A percentile compares a stretch with the other conserved stretches of the same genome.
These are phyloP conservation scores for Margarornis squamiger DNA, from an alignment of 2,797 vertebrate species.

Conservation along the genomic window DNA sequence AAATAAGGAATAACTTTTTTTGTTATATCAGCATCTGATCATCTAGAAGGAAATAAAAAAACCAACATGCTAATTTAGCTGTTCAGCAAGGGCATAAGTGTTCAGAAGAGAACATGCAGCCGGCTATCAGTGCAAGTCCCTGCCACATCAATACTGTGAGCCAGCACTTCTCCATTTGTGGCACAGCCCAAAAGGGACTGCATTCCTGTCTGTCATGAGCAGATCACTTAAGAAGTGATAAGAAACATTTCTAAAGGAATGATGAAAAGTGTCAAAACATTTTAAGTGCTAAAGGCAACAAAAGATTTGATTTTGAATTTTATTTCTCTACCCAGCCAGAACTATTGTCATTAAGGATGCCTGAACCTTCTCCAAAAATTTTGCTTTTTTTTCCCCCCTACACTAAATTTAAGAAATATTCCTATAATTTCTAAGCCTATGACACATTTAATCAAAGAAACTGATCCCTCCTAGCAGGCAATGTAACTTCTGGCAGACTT, in stretches of 20 bases:
- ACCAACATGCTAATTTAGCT: neutral
- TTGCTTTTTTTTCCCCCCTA: neutral
- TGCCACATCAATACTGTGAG: neutral
- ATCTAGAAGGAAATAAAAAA: neutral
- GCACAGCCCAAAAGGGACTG: constrained; percentile 36
- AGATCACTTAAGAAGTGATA: constrained; percentile 45
- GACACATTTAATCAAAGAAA: neutral
- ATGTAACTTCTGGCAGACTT: neutral
- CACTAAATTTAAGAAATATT: neutral
- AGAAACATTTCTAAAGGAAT: constrained; percentile 58
- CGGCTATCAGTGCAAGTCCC: neutral
- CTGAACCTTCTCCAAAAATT: neutral
- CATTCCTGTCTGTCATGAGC: constrained; percentile 37
- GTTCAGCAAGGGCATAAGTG: neutral
- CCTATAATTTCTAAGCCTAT: neutral
- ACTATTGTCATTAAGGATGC: constrained; percentile 7
- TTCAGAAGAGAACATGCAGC: neutral
- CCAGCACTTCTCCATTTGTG: neutral
- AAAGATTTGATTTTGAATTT: constrained; percentile 26
- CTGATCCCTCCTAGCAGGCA: neutral
- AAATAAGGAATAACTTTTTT: neutral
- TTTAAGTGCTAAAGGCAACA: constrained; percentile 48
- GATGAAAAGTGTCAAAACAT: constrained; percentile 52
- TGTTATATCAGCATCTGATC: neutral
- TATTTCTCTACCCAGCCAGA: constrained; percentile 1